These are phyloP conservation scores for Otocyon megalotis DNA, from an alignment of 2,113 vertebrate genomes.

Conservation along the genomic window DNA sequence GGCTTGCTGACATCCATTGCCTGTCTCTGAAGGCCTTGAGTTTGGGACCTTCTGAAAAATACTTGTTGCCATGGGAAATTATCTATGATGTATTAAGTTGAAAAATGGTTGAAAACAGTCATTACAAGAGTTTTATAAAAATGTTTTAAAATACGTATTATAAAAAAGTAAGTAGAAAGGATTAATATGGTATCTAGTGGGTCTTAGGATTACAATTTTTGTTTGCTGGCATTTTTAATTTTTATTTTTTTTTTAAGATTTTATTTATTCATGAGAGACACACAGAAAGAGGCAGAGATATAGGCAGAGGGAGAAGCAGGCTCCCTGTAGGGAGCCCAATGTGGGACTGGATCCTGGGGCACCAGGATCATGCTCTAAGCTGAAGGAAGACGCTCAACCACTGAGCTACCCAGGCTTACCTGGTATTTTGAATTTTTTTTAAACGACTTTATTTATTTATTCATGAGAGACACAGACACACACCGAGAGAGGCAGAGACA, in stretches of 20 bases:
- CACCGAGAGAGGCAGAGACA: too few relatives aligned
- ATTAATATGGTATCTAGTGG: neutral
- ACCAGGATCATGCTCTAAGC: too few relatives aligned
- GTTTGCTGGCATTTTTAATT: slow-evolving; percentile 25
- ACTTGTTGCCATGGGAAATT: slow-evolving; percentile 24
- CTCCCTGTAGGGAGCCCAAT: too few relatives aligned
- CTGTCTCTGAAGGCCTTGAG: neutral
- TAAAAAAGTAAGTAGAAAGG: slow-evolving; percentile 29
- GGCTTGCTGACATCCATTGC: neutral
- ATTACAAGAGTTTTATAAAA: slow-evolving; percentile 43
- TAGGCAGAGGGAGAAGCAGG: too few relatives aligned
- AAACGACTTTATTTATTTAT: too few relatives aligned
- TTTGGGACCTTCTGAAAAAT: slow-evolving; percentile 43
- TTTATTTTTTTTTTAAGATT: neutral
- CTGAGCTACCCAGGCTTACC: too few relatives aligned
- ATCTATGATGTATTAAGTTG: neutral
- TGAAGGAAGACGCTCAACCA: too few relatives aligned
- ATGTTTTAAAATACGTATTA: slow-evolving; percentile 1
- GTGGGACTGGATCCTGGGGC: too few relatives aligned
- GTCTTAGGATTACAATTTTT: slow-evolving; percentile 1
- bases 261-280: too few relatives aligned
- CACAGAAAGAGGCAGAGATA: too few relatives aligned
- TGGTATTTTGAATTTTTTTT: too few relatives aligned
- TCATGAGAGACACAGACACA: too few relatives aligned
- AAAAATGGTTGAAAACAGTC: slow-evolving; percentile 29